Evolutionary conservation across 92 coral and sea anemone species (phyloP).

Genomic region (Zoanthus gigantus): DNA sequence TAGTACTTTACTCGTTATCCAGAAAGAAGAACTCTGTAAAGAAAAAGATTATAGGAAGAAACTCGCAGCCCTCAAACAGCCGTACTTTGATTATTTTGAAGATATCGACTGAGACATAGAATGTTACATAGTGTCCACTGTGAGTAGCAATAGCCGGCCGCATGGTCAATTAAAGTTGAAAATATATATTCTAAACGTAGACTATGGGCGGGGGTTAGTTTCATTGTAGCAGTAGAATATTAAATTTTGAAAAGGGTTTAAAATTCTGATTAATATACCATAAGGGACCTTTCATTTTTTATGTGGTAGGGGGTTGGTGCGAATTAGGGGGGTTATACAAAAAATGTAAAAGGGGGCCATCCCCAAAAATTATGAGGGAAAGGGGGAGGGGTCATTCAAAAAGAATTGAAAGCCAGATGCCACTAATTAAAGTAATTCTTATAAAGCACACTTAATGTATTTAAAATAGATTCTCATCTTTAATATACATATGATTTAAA

Average conservation of each 20-base stretch:
- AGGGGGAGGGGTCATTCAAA: background rate
- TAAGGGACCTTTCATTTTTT: too few relatives aligned
- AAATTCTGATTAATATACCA: too few relatives aligned
- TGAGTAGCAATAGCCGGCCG: background rate
- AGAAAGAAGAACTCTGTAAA: background rate
- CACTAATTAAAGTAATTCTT: background rate
- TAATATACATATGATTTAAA: background rate
- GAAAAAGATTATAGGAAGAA: background rate
- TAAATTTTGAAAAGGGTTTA: too few relatives aligned
- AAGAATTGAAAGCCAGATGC: background rate
- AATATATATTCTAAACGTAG: too few relatives aligned
- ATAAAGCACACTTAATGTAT: background rate
- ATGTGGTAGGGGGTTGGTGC: too few relatives aligned
- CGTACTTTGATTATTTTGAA: background rate
- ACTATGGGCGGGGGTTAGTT: too few relatives aligned
- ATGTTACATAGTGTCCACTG: background rate
- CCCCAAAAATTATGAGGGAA: too few relatives aligned
- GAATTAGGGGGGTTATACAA: too few relatives aligned
- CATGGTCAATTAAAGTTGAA: too few relatives aligned
- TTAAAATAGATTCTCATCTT: background rate
- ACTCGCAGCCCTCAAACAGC: background rate
- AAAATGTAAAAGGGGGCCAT: too few relatives aligned
- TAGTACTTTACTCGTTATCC: background rate
- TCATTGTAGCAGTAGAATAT: too few relatives aligned
- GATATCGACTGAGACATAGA: background rate